phyloP scores from a whole-genome alignment of 2,888 invertebrate species.

The Pheosia gnoma region DNA sequence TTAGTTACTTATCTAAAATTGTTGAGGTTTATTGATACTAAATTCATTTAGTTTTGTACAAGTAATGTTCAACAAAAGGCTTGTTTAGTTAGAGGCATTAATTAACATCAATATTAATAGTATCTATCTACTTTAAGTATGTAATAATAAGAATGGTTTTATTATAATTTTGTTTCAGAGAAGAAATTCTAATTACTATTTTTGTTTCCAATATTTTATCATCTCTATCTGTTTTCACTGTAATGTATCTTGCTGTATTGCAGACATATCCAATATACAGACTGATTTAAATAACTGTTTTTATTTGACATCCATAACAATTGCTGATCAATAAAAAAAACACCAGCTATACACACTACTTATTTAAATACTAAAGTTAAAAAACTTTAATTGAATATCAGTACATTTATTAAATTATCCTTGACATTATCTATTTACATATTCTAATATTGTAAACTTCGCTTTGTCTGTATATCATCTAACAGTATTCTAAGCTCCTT shows the following conservation, averaged over 20 bases:
- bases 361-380: too few relatives aligned
- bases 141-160: slow-evolving; percentile 80
- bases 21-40: slow-evolving; percentile 77
- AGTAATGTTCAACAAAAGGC: slow-evolving; percentile 75
- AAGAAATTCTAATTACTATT: slow-evolving; percentile 83
- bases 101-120: slow-evolving; percentile 81
- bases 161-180: slow-evolving; percentile 82
- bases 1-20: slow-evolving; percentile 77
- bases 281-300: slow-evolving; percentile 75
- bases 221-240: slow-evolving; percentile 83
- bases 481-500: slow-evolving; percentile 98
- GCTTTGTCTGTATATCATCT: slow-evolving; percentile 99
- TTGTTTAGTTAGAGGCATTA: slow-evolving; percentile 81
- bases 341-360: too few relatives aligned
- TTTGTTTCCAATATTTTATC: slow-evolving; percentile 84
- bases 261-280: slow-evolving; percentile 85
- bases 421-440: slow-evolving; percentile 6
- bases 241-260: slow-evolving; percentile 84
- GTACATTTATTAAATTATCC: background rate
- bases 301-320: slow-evolving; percentile 41
- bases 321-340: slow-evolving; percentile 76
- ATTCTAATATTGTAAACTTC: slow-evolving; percentile 96
- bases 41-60: slow-evolving; percentile 72
- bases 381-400: background rate
- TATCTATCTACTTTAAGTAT: slow-evolving; percentile 67